Base-by-base conservation (phyloP, 2,888 invertebrate genomes). In the Sarcophaga caerulescens region DNA sequence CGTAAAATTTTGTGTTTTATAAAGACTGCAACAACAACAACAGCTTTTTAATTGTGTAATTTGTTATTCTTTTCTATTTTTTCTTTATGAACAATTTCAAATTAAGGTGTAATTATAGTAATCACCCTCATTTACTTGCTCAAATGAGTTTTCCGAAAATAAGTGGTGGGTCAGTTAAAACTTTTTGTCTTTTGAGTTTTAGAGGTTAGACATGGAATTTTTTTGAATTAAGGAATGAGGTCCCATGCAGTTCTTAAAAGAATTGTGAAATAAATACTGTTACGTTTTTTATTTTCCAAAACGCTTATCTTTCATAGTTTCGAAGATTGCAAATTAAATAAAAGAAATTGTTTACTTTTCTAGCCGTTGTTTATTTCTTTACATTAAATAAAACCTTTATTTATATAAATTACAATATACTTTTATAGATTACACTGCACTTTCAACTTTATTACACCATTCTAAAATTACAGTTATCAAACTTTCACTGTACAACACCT, bases 121-220 rank as follows among this genome's bases (percentile, higher is more conserved):
- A 89, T 85, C 88, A 85, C 88, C 89, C 87, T 88, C 85, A 65
- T 47, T 71, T 65, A 87, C 89, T 86, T 86, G 60, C 45, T 66
- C 12, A 57, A 69, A 82, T 76, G 57, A 81, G 83, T 78, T 78
- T 65, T 45, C 21, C 74, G 52, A 52, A 81, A 84, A 81, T 81
- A 86, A 84, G 76, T 86, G 81, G 47, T 52, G 84, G 81, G 35
- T 65, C 45, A 70, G 12, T 84, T 81, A 66, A 84, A 83, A 82
- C 71, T 23, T 71, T 52, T 59, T 69, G 60, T 52, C 44, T 52
- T 74, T 81, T 17, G 65, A 63, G 75, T 63, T 57, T 65, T 10
- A 59, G 44, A 63, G 23, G 23, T 57, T 21, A 23, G 66, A 45
- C 60, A 80, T 3, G 25, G 52, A 52, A 52, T 52, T 52, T 2